Percentiles rank a stretch among this genome's conserved stretches.
phyloP scores from a whole-genome alignment of 2,113 vertebrate species.

The Morone saxatilis region DNA sequence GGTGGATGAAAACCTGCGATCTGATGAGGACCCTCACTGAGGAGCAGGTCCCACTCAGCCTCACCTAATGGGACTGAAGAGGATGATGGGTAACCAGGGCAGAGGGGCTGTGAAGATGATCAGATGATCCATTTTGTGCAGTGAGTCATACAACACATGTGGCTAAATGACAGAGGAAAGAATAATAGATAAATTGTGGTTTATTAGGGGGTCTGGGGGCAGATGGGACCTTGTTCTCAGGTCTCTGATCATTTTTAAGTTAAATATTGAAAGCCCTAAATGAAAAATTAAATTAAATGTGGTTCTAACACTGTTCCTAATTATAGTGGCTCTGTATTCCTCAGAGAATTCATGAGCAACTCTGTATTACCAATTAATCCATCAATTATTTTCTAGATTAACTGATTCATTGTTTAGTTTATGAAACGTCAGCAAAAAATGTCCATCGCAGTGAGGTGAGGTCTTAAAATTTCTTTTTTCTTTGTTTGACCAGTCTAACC shows the following conservation, averaged over 20 bases:
- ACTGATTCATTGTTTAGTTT: not conserved
- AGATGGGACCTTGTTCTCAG: not conserved
- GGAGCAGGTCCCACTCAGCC: slow-evolving; percentile 57
- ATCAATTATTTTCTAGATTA: not conserved
- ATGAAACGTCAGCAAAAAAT: not conserved
- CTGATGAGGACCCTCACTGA: slow-evolving; percentile 63
- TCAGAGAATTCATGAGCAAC: not conserved
- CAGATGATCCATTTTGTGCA: slow-evolving; percentile 40
- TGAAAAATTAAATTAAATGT: not conserved
- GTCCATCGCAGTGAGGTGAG: not conserved
- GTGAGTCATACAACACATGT: slow-evolving; percentile 24
- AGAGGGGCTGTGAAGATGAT: slow-evolving; percentile 52
- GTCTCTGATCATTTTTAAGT: not conserved
- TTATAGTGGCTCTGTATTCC: not conserved
- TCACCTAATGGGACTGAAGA: slow-evolving; percentile 71
- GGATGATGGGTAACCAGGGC: slow-evolving; percentile 64
- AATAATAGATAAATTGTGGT: not conserved
- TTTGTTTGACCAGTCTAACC: no score
- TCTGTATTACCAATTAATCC: no score
- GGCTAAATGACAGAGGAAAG: slow-evolving; percentile 20
- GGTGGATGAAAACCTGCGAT: slow-evolving; percentile 57
- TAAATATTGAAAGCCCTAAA: not conserved
- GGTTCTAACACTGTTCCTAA: not conserved
- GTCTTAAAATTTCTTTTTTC: not conserved
- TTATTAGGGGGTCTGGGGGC: not conserved